Base-by-base conservation (phyloP, 2,888 invertebrate species). In the Hedychridium roseum region DNA sequence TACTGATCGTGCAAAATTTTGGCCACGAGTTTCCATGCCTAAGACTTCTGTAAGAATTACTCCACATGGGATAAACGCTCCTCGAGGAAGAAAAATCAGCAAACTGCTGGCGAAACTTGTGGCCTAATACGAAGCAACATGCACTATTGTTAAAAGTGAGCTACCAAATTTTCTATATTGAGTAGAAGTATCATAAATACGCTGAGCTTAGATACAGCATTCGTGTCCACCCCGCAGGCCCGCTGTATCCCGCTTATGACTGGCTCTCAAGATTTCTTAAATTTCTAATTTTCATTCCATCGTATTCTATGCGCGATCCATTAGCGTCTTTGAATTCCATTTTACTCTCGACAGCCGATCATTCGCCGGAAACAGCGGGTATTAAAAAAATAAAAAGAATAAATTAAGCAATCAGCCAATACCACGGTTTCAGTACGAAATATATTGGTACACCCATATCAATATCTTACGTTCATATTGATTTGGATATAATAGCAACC, bases 141-240 rank as follows among this genome's bases (percentile, higher is more conserved):
- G 78, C 78, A 76, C 74, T 78, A 78, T 76, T 78, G 78, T 78
- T 78, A 78, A 78, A 78, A 78, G 77, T 77, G 78, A 78, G 77
- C 76, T 78, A 78, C 74, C 68, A 70, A 75, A 54, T 71, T n/a
- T 71, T 71, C 68, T 74, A 76, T 70, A 71, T 73, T 57, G 58
- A 72, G 60, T 73, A 76, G 70, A 74, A 76, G 63, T 74, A 72
- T 73, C 68, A 67, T 72, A 74, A 71, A 69, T 74, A 76, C 69
- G 74, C 72, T 71, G 77, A 78, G 77, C 76, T 64, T 71, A 76
- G 69, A 71, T 73, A 78, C 74, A 78, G 76, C 77, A 77, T 78
- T 76, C 75, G 73, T 73, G 71, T 71, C 70, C 73, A 75, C 71
- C 71, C 67, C 67, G 62, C 64, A 66, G 52, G 57, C 64, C 61